A percentile compares a stretch with the other conserved stretches of the same genome.
Evolutionary conservation across 2,113 vertebrate species (phyloP).

Genomic region (Corydoras maculifer): DNA sequence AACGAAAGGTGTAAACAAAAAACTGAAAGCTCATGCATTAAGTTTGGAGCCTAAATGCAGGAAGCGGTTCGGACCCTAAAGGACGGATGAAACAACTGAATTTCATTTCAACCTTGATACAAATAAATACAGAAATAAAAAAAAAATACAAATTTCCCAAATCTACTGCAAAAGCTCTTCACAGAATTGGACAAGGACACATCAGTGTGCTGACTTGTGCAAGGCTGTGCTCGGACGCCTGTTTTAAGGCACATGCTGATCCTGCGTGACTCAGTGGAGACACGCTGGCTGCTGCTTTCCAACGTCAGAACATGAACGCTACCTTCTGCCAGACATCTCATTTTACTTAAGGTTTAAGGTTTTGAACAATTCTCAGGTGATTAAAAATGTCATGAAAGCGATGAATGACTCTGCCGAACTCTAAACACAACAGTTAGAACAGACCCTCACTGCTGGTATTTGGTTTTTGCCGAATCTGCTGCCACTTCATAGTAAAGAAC

Average conservation of each 20-base stretch:
- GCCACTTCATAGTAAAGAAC: constrained; percentile 12
- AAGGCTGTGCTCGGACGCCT: constrained; percentile 19
- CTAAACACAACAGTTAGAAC: constrained; percentile 22
- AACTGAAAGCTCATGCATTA: constrained; percentile 25
- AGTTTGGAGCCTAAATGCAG: constrained; percentile 16
- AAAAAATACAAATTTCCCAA: constrained; percentile 22
- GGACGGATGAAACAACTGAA: constrained; percentile 8
- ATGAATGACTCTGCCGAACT: constrained; percentile 21
- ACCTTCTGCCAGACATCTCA: neutral
- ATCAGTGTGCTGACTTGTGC: neutral
- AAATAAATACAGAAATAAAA: constrained; percentile 40
- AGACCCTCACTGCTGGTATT: neutral
- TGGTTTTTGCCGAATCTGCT: constrained; percentile 14
- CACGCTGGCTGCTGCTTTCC: neutral
- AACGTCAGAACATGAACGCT: neutral
- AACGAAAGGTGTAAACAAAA: neutral
- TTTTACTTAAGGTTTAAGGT: constrained; percentile 14
- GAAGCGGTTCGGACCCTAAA: constrained; percentile 5
- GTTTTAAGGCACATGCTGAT: constrained; percentile 29
- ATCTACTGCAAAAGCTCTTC: constrained; percentile 20
- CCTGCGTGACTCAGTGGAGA: constrained; percentile 2
- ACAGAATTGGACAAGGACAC: neutral
- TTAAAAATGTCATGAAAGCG: constrained; percentile 7
- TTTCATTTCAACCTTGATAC: constrained; percentile 29
- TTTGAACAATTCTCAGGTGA: constrained; percentile 24